A percentile compares a stretch with the other conserved stretches of the same genome.
These are phyloP conservation scores for Maconellicoccus hirsutus DNA, from an alignment of 1,140 invertebrate species.

Conservation along the genomic window DNA sequence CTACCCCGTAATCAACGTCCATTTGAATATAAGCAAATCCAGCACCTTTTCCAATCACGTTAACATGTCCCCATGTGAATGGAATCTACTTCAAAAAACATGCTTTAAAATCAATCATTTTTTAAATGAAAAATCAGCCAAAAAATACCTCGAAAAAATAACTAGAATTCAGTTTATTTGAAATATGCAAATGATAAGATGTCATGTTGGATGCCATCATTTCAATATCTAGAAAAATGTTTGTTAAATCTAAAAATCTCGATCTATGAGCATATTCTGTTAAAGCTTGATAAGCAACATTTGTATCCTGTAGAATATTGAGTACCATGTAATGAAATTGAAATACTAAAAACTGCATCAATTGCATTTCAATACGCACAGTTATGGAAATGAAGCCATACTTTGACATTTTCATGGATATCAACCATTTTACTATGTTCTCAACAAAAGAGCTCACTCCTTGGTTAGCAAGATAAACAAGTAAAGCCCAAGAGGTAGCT, in stretches of 20 bases:
- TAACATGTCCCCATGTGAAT: constrained; percentile 45
- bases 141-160: constrained; percentile 1
- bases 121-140: constrained; percentile 12
- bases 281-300: constrained; percentile 46
- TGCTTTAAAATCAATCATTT: neutral
- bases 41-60: constrained; percentile 41
- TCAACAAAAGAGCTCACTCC: constrained; percentile 36
- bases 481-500: constrained; percentile 46
- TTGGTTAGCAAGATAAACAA: constrained; percentile 40
- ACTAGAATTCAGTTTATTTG: constrained; percentile 24
- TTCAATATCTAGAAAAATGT: constrained; percentile 40
- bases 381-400: constrained; percentile 46
- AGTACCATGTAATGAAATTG: neutral
- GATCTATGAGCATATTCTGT: constrained; percentile 45
- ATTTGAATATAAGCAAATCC: constrained; percentile 45
- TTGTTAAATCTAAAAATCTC: constrained; percentile 44
- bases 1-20: constrained; percentile 44
- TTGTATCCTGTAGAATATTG: constrained; percentile 40
- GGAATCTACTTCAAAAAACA: constrained; percentile 33
- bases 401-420: constrained; percentile 43
- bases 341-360: neutral
- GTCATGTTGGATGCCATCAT: constrained; percentile 34
- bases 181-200: constrained; percentile 31
- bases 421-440: constrained; percentile 46
- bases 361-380: constrained; percentile 33